These are phyloP conservation scores for Diadema setosum DNA, from an alignment of 35 echinoderm and acorn worm species.

Conservation along the genomic window DNA sequence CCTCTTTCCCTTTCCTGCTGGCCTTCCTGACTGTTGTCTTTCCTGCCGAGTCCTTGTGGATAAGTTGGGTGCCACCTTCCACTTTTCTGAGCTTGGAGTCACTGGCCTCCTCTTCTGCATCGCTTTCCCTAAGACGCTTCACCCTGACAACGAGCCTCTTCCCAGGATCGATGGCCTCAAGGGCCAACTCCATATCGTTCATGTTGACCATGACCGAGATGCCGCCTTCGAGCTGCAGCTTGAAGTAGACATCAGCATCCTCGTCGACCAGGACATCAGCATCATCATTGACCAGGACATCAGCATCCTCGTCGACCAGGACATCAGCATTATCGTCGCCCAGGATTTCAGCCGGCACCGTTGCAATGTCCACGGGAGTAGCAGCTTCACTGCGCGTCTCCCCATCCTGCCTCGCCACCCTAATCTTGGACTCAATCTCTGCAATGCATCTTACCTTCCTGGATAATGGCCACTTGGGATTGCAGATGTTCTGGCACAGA, in stretches of 20 bases:
- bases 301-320: conserved; percentile 8
- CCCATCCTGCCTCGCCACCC: neutral
- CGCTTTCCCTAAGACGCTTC: neutral
- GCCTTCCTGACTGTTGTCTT: too few species aligned
- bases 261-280: too few species aligned
- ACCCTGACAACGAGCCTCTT: neutral
- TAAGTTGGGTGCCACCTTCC: neutral
- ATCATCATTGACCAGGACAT: neutral
- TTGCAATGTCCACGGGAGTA: neutral
- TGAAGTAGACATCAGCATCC: neutral
- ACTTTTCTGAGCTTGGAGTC: neutral
- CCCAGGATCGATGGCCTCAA: neutral
- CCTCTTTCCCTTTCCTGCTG: neutral
- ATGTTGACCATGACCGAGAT: neutral
- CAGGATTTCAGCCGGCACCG: neutral
- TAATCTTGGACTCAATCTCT: neutral
- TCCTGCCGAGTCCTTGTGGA: too few species aligned
- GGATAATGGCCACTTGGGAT: neutral
- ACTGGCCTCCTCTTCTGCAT: neutral
- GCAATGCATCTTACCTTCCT: neutral
- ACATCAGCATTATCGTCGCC: conserved; percentile 1
- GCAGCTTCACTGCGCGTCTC: neutral
- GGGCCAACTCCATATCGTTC: neutral
- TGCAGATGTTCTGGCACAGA: conserved; percentile 26
- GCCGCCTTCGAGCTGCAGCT: neutral